Conservation (phyloP, 1,140 invertebrate genomes). For the Euura lappo region DNA sequence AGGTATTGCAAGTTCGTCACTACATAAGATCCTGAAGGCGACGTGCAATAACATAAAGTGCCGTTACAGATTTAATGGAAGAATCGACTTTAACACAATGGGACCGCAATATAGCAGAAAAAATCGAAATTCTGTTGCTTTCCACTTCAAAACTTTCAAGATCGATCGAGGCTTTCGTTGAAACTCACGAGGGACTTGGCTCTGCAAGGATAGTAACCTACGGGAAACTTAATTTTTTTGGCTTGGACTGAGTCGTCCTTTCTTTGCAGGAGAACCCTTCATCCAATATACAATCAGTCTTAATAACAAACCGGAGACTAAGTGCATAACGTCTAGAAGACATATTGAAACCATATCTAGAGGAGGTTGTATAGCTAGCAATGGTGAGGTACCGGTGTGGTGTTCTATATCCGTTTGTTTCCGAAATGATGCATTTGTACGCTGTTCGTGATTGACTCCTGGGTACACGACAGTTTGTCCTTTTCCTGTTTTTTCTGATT, state of each 20-base stretch:
- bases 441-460: constrained; percentile 14
- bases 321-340: constrained; percentile 20
- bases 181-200: constrained; percentile 13
- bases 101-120: no score
- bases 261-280: background rate
- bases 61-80: constrained; percentile 8
- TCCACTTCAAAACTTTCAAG: constrained; percentile 17
- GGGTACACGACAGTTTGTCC: constrained; percentile 14
- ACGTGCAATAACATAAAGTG: constrained; percentile 22
- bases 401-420: constrained; percentile 1
- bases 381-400: constrained; percentile 10
- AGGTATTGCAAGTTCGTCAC: constrained; percentile 7
- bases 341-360: constrained; percentile 14
- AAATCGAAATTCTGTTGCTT: no score
- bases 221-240: background rate
- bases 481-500: constrained; percentile 11
- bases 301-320: constrained; percentile 18
- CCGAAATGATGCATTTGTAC: constrained; percentile 18
- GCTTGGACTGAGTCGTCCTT: background rate
- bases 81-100: constrained; percentile 15
- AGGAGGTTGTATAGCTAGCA: constrained; percentile 12
- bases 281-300: constrained; percentile 16
- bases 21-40: constrained; percentile 19
- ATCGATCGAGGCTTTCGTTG: constrained; percentile 15
- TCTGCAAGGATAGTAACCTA: background rate